Evolutionary conservation across 2,113 vertebrate species (phyloP), one percentile per base, ranked within the genome.

Genomic region (Ciconia stormi): DNA sequence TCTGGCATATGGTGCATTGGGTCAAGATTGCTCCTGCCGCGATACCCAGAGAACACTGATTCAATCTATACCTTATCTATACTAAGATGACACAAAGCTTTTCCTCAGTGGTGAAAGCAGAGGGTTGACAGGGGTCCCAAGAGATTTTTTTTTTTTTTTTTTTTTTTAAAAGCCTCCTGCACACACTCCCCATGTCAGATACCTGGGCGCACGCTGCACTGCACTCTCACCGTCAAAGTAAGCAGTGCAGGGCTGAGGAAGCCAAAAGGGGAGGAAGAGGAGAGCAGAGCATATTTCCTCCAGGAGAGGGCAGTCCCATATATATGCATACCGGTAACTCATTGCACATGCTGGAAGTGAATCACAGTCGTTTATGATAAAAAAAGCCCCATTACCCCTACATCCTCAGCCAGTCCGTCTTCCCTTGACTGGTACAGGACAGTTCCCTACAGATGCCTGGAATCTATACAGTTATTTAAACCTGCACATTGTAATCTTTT

Each of bases 301-400:
- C 87, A 95, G 90, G 74, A 97, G 91, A 93, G 90, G 93, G 88
- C 89, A 95, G 84, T 44, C 67, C 87, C 72, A 42, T 46, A 56
- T 56, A 53, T 32, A 66, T 27, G 27, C n/a, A 82, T 25, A 52
- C 32, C 13, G 0, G 8, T 52, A 56, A 85, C 56, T 53, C 49
- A 26, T 47, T 56, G 62, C 56, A 47, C 27, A 21, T 56, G 32
- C 56, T 82, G 40, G 22, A 82, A 73, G 32, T 30, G 8, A 53
- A 67, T 72, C 42, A 42, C 42, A 42, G 27, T 18, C 5, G 9
- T 70, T 80, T 42, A 9, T 23, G 25, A 78, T 5, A 49, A 81
- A 83, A 83, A 84, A 93, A 53, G 21, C 7, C 29, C 38, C 0
- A 0, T 50, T 72, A 81, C 21, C 30, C 59, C 67, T 47, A 66